Conservation (phyloP, 2,888 invertebrate species). For the Dolomedes plantarius region DNA sequence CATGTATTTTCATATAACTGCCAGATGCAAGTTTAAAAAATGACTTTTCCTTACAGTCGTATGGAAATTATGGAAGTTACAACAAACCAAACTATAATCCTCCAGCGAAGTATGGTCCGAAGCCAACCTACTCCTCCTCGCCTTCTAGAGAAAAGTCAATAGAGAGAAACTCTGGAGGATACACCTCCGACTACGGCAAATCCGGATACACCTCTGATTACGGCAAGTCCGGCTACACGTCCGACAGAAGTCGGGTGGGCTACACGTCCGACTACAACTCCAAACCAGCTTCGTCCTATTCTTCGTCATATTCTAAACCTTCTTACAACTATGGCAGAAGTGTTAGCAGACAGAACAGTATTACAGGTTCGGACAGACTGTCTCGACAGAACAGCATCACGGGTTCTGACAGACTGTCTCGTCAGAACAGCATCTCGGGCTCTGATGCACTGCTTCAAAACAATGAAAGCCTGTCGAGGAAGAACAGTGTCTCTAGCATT, state of each 20-base stretch:
- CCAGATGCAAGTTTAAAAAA: no score
- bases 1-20: no score
- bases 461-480: slow-evolving; percentile 45
- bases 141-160: slow-evolving; percentile 54
- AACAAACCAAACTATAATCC: slow-evolving; percentile 54
- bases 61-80: slow-evolving; percentile 40
- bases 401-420: slow-evolving; percentile 35
- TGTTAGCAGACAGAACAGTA: slow-evolving; percentile 55
- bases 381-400: slow-evolving; percentile 59
- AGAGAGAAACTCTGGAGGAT: slow-evolving; percentile 42
- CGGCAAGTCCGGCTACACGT: slow-evolving; percentile 64
- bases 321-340: slow-evolving; percentile 29
- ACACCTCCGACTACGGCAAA: slow-evolving; percentile 72
- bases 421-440: slow-evolving; percentile 31
- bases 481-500: slow-evolving; percentile 29
- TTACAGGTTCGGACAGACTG: slow-evolving; percentile 15
- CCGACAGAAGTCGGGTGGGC: slow-evolving; percentile 61
- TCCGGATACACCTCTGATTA: slow-evolving; percentile 72
- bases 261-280: slow-evolving; percentile 71
- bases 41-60: no score
- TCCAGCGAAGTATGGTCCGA: slow-evolving; percentile 34
- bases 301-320: slow-evolving; percentile 35
- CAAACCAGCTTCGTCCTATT: slow-evolving; percentile 44
- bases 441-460: no score
- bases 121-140: slow-evolving; percentile 21